Percentiles rank a stretch among this genome's conserved stretches.
Evolutionary conservation across 2,888 invertebrate genomes (phyloP).

Genomic region (Bombylius major): DNA sequence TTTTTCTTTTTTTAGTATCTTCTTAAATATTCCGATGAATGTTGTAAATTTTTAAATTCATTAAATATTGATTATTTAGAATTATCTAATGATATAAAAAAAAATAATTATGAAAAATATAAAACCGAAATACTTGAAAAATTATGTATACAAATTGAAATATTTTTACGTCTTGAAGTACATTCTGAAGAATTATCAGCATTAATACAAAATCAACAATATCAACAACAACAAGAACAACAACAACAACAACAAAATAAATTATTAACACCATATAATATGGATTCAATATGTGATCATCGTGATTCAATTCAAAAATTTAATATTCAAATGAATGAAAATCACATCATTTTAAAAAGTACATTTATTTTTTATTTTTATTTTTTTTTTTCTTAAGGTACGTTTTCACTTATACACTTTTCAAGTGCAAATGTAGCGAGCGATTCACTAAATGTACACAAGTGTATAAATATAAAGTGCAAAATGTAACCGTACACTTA

Average conservation of each 20-base stretch:
- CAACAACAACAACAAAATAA: constrained; percentile 10
- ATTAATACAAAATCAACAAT: no score
- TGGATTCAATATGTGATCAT: constrained; percentile 44
- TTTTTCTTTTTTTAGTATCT: constrained; percentile 35
- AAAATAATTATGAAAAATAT: background rate
- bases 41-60: constrained; percentile 19
- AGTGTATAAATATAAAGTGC: no score
- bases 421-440: no score
- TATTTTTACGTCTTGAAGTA: constrained; percentile 80
- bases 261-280: constrained; percentile 51
- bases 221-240: constrained; percentile 53
- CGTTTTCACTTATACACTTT: no score
- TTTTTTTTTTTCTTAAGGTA: constrained; percentile 17
- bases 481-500: no score
- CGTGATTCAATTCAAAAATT: constrained; percentile 47
- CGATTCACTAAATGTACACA: no score
- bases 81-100: constrained; percentile 20
- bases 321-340: constrained; percentile 42
- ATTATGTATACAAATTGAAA: constrained; percentile 80
- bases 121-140: constrained; percentile 47
- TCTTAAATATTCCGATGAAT: constrained; percentile 39
- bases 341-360: constrained; percentile 52
- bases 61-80: constrained; percentile 20
- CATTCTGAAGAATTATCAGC: constrained; percentile 52
- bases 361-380: constrained; percentile 14